Evolutionary conservation across 2,797 vertebrate genomes (phyloP), one percentile per base, ranked within the genome.

Genomic region (Notolepis coatsorum): DNA sequence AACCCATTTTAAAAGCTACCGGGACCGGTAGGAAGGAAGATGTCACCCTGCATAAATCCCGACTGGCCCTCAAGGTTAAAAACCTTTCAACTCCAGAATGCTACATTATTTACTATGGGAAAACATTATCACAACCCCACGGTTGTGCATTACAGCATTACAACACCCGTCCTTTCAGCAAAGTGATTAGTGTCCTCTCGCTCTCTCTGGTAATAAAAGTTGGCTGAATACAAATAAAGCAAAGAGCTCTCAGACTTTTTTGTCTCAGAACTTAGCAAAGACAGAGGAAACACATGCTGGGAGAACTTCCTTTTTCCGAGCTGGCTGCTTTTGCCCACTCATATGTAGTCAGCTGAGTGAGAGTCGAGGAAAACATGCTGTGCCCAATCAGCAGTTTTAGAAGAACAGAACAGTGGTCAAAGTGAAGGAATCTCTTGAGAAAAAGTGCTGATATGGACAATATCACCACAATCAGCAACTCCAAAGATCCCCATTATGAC

Each of bases 251-350:
- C 56, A 57, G 52, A 68, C 28, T 27, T 61, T 70, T 75, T 74
- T 82, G 79, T 79, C 64, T 15, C 5, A 35, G 46, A 53, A 30
- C 30, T 30, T 8, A 15, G 18, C 27, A 31, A 10, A 3, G 21
- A 43, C 42, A 23, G 39, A 21, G 68, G 83, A 84, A 88, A 54
- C 73, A 21, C 83, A 77, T 4, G 61, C 74, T 80, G 84, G 15
- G 85, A 73, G 52, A 49, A 78, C 78, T 90, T 93, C 90, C 89
- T 82, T 79, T 85, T 91, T 84, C 73, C 52, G 63, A 68, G 61
- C n/a, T 7, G 57, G 27, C 53, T 63, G 75, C 13, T 49, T 71
- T 75, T 65, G 75, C 63, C 58, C 61, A 61, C 65, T 21, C 61
- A 17, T 79, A 13, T 35, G 75, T 65, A 61, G 77, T 80, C 74